Percentiles rank a stretch among this genome's conserved stretches.
phyloP scores from a whole-genome alignment of 2,888 invertebrate species.

The Sialis fuliginosa region DNA sequence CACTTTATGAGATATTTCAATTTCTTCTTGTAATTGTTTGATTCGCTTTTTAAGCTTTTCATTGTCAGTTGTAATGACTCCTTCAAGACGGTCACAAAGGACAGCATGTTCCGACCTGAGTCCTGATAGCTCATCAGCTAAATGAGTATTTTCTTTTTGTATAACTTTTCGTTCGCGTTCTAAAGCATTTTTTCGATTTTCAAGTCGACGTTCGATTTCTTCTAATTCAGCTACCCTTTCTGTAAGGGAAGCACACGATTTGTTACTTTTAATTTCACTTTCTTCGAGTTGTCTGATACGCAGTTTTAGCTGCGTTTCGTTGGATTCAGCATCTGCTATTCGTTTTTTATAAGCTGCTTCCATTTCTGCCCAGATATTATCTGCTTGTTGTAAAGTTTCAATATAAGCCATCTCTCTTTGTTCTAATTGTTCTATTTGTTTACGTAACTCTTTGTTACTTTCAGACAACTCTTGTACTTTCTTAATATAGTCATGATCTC shows the following conservation, averaged over 20 bases:
- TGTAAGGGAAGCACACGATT: constrained; percentile 29
- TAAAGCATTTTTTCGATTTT: constrained; percentile 9
- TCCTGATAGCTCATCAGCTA: constrained; percentile 20
- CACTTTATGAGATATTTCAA: constrained; percentile 28
- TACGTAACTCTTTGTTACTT: constrained; percentile 39
- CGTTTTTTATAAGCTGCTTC: constrained; percentile 43
- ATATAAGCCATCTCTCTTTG: constrained; percentile 46
- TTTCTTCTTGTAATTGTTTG: constrained; percentile 29
- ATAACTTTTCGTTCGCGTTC: constrained; percentile 15
- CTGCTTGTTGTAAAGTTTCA: constrained; percentile 51
- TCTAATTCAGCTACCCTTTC: constrained; percentile 37
- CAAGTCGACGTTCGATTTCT: constrained; percentile 35
- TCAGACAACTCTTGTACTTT: constrained; percentile 31
- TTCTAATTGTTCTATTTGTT: constrained; percentile 41
- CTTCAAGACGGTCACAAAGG: constrained; percentile 20
- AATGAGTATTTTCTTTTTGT: constrained; percentile 16
- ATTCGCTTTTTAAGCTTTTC: constrained; percentile 23
- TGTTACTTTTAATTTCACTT: constrained; percentile 18
- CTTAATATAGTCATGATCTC: constrained; percentile 26
- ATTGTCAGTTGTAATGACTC: constrained; percentile 16
- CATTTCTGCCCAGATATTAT: constrained; percentile 53
- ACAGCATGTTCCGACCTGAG: constrained; percentile 20
- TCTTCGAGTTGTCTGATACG: constrained; percentile 37
- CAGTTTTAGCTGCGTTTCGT: constrained; percentile 30
- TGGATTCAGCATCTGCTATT: constrained; percentile 30